phyloP scores from a whole-genome alignment of 1,140 invertebrate genomes.

The Polyergus mexicanus region DNA sequence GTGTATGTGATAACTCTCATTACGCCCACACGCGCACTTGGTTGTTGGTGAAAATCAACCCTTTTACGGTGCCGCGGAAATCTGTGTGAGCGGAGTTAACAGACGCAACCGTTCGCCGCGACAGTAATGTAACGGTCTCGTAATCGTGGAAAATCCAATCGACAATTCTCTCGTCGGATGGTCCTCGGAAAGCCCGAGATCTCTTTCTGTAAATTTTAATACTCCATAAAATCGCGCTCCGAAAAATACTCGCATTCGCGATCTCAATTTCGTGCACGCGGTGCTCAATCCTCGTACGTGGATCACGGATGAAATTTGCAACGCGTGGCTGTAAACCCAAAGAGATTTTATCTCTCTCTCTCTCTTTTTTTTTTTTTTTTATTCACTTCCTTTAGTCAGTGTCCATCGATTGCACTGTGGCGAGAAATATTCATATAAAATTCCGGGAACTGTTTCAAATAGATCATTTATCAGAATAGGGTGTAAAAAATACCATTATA shows the following conservation, averaged over 20 bases:
- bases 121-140: conserved; percentile 51
- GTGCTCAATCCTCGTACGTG: neutral
- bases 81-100: conserved; percentile 32
- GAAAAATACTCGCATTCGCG: neutral
- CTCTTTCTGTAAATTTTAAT: neutral
- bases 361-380: no score
- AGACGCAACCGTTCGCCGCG: conserved; percentile 25
- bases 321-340: neutral
- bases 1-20: conserved; percentile 33
- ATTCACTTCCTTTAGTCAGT: neutral
- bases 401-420: neutral
- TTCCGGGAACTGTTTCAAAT: neutral
- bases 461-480: neutral
- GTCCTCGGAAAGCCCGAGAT: neutral
- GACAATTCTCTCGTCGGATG: conserved; percentile 8
- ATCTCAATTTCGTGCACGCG: conserved; percentile 30
- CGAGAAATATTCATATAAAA: neutral
- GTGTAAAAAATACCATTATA: neutral
- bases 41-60: conserved; percentile 38
- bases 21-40: neutral
- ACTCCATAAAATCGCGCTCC: neutral
- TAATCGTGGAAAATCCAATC: conserved; percentile 20
- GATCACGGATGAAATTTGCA: neutral
- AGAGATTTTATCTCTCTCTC: neutral
- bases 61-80: conserved; percentile 27